phyloP scores from a whole-genome alignment of 2,888 invertebrate species.

The Lapara coniferarum region DNA sequence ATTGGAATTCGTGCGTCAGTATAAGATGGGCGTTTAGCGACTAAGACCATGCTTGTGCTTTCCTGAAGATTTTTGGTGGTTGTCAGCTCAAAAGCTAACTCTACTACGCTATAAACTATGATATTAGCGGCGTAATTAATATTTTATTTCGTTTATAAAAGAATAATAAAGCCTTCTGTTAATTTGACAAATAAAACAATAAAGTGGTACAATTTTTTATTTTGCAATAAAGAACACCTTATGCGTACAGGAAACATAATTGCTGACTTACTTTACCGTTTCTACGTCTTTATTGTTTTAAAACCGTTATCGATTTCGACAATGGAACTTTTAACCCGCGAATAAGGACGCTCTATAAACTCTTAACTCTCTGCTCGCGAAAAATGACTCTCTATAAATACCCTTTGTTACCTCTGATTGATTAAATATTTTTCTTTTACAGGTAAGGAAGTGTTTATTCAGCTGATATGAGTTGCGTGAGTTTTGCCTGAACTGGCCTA shows the following conservation, averaged over 20 bases:
- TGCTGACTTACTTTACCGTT: constrained; percentile 3
- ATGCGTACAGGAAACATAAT: constrained; percentile 2
- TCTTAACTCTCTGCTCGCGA: no score
- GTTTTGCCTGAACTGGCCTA: constrained; percentile 1
- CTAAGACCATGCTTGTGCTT: no score
- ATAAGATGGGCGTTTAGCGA: no score
- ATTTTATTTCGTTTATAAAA: no score
- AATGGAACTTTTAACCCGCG: neutral
- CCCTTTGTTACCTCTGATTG: constrained; percentile 13
- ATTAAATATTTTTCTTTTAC: constrained; percentile 4
- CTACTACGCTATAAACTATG: no score
- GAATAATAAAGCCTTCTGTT: no score
- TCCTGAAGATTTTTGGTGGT: no score
- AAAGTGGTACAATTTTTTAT: neutral
- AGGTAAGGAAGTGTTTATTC: constrained; percentile 18
- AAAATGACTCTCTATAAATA: neutral
- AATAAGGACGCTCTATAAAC: neutral
- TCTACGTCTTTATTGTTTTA: constrained; percentile 5
- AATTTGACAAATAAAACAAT: no score
- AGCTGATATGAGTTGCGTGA: neutral
- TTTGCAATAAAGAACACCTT: neutral
- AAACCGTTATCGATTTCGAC: neutral
- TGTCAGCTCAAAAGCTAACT: no score
- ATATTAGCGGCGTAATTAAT: no score
- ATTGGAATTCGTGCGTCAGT: no score